phyloP scores from a whole-genome alignment of 2,797 vertebrate genomes.

The Mormyrops boulengeri region DNA sequence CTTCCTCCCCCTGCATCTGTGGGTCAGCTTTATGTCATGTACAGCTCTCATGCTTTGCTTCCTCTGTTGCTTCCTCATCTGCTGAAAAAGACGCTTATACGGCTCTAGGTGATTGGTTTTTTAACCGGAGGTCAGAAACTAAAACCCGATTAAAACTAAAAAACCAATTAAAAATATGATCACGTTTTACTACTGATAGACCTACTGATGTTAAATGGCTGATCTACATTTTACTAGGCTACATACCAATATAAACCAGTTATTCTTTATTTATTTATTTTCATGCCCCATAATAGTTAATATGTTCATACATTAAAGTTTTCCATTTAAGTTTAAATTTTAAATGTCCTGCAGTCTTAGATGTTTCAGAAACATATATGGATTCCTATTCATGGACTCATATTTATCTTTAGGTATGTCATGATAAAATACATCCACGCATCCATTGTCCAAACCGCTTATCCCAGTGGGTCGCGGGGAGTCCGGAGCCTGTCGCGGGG shows the following conservation, averaged over 20 bases:
- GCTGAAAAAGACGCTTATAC: neutral
- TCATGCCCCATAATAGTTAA: neutral
- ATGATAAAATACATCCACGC: neutral
- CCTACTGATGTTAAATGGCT: neutral
- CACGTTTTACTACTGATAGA: neutral
- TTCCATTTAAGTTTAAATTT: neutral
- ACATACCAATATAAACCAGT: neutral
- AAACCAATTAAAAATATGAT: neutral
- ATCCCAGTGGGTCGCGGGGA: no score
- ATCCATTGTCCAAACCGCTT: no score
- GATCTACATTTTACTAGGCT: neutral
- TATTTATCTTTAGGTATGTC: neutral
- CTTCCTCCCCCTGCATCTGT: neutral
- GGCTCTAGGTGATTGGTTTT: neutral
- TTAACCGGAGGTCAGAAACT: neutral
- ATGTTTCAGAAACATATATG: neutral
- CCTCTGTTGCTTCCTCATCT: neutral
- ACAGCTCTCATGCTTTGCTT: neutral
- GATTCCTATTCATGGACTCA: neutral
- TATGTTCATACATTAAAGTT: neutral
- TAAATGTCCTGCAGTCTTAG: neutral
- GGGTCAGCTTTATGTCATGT: neutral
- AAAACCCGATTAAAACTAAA: neutral
- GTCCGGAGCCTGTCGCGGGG: no score
- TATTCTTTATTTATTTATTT: neutral